Evolutionary conservation across 2,888 invertebrate species (phyloP).

Genomic region (Diploptera punctata): DNA sequence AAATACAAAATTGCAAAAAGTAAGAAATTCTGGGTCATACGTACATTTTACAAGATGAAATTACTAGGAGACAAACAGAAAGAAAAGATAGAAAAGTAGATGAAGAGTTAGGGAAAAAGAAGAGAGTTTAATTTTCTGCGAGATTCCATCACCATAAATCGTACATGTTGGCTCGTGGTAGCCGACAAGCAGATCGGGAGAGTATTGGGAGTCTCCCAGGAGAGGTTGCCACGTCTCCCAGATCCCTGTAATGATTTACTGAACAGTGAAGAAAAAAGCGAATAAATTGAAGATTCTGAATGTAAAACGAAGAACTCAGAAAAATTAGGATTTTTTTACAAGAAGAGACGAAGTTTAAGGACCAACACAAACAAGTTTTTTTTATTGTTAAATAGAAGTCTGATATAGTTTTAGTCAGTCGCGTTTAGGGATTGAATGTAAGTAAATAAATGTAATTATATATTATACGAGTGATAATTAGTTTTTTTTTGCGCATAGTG

Average conservation of each 20-base stretch:
- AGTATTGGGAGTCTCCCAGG: neutral
- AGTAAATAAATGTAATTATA: too few species aligned
- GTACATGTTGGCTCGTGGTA: conserved; percentile 15
- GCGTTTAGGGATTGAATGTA: too few species aligned
- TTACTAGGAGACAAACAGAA: conserved; percentile 23
- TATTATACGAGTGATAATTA: too few species aligned
- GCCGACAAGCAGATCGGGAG: neutral
- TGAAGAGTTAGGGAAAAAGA: conserved; percentile 22
- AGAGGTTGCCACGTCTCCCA: neutral
- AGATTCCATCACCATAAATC: conserved; percentile 44
- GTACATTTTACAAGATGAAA: conserved; percentile 23
- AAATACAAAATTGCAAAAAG: too few species aligned
- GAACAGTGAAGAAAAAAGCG: neutral
- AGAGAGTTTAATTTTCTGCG: conserved; percentile 42
- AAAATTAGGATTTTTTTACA: neutral
- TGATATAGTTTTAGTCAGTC: too few species aligned
- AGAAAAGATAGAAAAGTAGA: conserved; percentile 14
- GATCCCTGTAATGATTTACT: conserved; percentile 17
- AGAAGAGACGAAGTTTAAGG: neutral
- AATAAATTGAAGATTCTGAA: conserved; percentile 5
- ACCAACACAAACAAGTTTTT: neutral
- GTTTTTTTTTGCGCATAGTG: too few species aligned
- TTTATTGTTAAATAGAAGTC: too few species aligned
- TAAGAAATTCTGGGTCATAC: too few species aligned
- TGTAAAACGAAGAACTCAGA: conserved; percentile 5